Base-by-base conservation (phyloP, 2,797 vertebrate species). In the Pantherophis vulpinus region DNA sequence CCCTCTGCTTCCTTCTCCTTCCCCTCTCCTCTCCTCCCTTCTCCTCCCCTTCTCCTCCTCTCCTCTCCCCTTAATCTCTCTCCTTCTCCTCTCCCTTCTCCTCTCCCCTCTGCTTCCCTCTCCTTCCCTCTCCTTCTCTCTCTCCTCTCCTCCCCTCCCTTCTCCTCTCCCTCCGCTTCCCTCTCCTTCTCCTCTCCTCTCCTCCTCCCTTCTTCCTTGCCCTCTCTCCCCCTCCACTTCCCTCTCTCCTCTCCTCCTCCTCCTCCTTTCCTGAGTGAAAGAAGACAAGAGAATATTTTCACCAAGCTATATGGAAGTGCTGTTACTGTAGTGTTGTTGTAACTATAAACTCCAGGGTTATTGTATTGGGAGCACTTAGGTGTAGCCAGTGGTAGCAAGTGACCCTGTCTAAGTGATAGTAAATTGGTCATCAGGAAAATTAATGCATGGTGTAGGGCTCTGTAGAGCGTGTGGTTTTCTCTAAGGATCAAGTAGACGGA, bases 21-120 rank as follows among this genome's bases (percentile, higher is more conserved):
- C 25, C 3, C 55, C 13, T 56, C 13, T 56, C 55, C 55, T 14
- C 3, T 14, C 13, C 55, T 51, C 51, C 8, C 51, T 51, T 51
- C 51, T 9, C 51, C 8, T 51, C 51, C 8, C 51, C 51, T 51
- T 20, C 4, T 14, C 18, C 5, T 20, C 18, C 5, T 7, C 20
- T 23, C 4, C 6, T 3, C 55, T 42, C 42, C 42, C 0, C 6
- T 59, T 59, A 37, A 37, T 37, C 37, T 37, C 37, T 37, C 20
- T 6, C 58, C 5, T 3, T 23, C 20, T 23, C 20, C 18, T 60
- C 6, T 9, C 1, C 23, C 23, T 60, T 9, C 5, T 1, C 16
- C 4, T 20, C 0, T 5, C 5, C 5, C 4, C 18, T 8, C 23
- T 9, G 0, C 59, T 25, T 23, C 5, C 6, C 59, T 5, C 59